Evolutionary conservation across 2,113 vertebrate genomes (phyloP).

Genomic region (Typhlomys cinereus): DNA sequence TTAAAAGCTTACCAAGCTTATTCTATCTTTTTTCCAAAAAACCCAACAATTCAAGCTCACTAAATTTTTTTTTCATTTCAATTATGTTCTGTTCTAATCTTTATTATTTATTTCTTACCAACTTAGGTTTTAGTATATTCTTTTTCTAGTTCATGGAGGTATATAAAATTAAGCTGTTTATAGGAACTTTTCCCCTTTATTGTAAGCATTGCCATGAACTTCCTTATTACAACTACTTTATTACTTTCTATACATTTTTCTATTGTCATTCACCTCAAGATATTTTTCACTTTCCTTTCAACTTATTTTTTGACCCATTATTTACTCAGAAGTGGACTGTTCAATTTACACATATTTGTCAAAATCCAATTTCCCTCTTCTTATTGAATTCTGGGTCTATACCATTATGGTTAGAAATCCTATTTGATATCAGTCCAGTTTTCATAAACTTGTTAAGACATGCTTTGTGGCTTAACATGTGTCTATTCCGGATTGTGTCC

Average conservation of each 20-base stretch:
- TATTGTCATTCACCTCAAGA: neutral
- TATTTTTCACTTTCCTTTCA: neutral
- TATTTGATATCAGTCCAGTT: neutral
- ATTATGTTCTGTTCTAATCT: neutral
- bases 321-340: neutral
- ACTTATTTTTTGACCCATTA: constrained; percentile 2
- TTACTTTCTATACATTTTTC: neutral
- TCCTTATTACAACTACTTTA: neutral
- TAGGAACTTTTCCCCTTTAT: neutral
- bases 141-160: neutral
- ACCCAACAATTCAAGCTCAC: neutral
- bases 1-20: neutral
- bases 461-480: neutral
- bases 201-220: neutral
- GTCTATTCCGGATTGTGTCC: neutral
- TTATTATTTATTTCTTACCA: neutral
- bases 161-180: neutral
- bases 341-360: neutral
- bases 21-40: neutral
- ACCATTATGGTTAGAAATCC: neutral
- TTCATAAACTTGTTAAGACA: neutral
- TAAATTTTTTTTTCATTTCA: neutral
- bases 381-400: neutral
- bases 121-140: neutral
- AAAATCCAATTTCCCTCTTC: constrained; percentile 1